Evolutionary conservation across 1,140 invertebrate genomes (phyloP).

Genomic region (Platorchestia sp.): DNA sequence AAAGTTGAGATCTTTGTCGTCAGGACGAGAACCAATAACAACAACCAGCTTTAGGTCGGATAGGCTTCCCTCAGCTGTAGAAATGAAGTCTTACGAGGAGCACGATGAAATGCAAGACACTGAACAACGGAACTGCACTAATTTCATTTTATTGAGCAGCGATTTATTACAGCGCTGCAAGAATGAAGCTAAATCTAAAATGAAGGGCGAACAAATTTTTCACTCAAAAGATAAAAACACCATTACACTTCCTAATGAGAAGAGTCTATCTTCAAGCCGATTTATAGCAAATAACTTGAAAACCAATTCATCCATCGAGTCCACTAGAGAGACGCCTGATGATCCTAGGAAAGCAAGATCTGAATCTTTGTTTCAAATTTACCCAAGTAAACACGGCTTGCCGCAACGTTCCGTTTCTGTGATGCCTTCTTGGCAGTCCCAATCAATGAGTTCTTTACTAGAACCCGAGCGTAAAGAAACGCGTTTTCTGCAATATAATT

Average conservation of each 20-base stretch:
- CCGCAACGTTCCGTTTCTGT: neutral
- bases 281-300: neutral
- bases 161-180: neutral
- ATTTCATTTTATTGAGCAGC: neutral
- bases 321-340: neutral
- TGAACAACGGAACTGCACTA: neutral
- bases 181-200: neutral
- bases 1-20: neutral
- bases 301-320: neutral
- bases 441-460: neutral
- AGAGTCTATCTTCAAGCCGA: neutral
- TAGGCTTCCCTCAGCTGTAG: neutral
- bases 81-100: neutral
- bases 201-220: neutral
- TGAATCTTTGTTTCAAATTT: neutral
- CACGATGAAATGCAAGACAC: neutral
- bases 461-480: neutral
- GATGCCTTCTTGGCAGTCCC: neutral
- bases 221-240: neutral
- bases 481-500: neutral
- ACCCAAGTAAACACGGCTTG: neutral
- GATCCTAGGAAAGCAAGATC: neutral
- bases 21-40: neutral
- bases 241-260: neutral
- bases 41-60: neutral